These are phyloP conservation scores for Meloidogyne hapla DNA, from an alignment of 1,140 invertebrate species.

Conservation along the genomic window DNA sequence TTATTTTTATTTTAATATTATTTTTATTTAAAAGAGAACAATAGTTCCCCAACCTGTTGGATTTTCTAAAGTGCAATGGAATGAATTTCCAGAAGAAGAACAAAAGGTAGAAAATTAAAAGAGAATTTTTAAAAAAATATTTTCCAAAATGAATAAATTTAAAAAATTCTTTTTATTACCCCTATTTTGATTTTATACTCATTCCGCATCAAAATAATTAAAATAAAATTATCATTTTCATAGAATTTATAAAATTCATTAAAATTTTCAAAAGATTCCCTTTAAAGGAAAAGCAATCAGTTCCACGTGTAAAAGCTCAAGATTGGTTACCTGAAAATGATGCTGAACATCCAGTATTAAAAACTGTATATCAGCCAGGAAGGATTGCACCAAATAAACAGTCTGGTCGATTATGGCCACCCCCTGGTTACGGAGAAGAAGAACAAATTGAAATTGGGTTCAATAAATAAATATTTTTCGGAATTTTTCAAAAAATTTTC, in stretches of 20 bases:
- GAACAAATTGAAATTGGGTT: constrained; percentile 46
- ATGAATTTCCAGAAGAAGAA: constrained; percentile 53
- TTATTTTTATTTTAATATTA: constrained; percentile 19
- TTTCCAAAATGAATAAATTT: too few species aligned
- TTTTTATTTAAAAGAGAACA: constrained; percentile 35
- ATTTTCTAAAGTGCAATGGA: constrained; percentile 44
- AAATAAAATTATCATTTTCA: too few species aligned
- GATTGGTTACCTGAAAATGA: constrained; percentile 53
- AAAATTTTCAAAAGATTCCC: neutral
- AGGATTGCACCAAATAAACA: constrained; percentile 29
- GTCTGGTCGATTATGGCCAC: constrained; percentile 39
- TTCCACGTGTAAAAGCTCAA: constrained; percentile 46
- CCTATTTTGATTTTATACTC: too few species aligned
- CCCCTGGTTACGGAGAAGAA: constrained; percentile 48
- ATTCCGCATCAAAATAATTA: too few species aligned
- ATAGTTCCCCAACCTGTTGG: constrained; percentile 49
- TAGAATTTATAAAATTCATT: too few species aligned
- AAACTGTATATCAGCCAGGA: constrained; percentile 45
- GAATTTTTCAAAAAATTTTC: neutral
- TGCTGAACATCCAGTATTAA: constrained; percentile 44
- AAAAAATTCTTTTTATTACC: too few species aligned
- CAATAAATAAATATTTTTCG: neutral
- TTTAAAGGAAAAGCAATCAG: constrained; percentile 25
- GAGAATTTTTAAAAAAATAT: neutral
- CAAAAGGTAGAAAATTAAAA: constrained; percentile 26